These are phyloP conservation scores for Colletes gigas DNA, from an alignment of 1,140 invertebrate genomes.

Conservation along the genomic window DNA sequence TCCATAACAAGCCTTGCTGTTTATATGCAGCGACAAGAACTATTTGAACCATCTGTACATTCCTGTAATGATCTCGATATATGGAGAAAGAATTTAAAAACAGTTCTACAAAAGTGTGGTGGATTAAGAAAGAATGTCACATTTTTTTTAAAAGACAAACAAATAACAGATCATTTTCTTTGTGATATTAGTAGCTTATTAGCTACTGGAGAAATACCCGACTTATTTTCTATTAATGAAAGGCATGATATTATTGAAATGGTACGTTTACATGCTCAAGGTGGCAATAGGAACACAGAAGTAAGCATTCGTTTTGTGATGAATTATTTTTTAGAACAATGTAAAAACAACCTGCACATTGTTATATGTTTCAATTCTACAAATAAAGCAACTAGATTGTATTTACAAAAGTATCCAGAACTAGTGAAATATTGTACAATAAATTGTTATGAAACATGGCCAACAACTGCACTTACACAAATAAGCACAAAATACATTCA, in stretches of 20 bases:
- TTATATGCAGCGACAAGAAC: slow-evolving; percentile 82
- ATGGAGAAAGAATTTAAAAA: slow-evolving; percentile 85
- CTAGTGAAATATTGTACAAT: slow-evolving; percentile 88
- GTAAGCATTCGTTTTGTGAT: slow-evolving; percentile 82
- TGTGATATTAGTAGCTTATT: slow-evolving; percentile 84
- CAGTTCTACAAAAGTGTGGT: slow-evolving; percentile 82
- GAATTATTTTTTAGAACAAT: slow-evolving; percentile 84
- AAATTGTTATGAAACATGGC: slow-evolving; percentile 89
- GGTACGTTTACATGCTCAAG: slow-evolving; percentile 78
- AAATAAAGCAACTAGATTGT: slow-evolving; percentile 81
- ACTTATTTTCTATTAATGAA: slow-evolving; percentile 84
- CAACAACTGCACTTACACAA: slow-evolving; percentile 85
- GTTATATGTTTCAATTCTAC: slow-evolving; percentile 85
- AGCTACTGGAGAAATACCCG: slow-evolving; percentile 85
- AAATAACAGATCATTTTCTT: slow-evolving; percentile 84
- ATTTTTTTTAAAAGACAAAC: slow-evolving; percentile 84
- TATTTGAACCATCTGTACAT: slow-evolving; percentile 84
- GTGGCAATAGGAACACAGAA: slow-evolving; percentile 81
- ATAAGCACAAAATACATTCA: slow-evolving; percentile 85
- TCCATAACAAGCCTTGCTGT: slow-evolving; percentile 83
- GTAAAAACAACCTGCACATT: slow-evolving; percentile 85
- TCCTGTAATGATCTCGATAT: slow-evolving; percentile 81
- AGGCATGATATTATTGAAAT: slow-evolving; percentile 83
- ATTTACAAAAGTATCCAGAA: slow-evolving; percentile 83
- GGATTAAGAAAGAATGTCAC: slow-evolving; percentile 81